These are phyloP conservation scores for Dolichotis patagonum DNA, from an alignment of 2,113 vertebrate species.

Conservation along the genomic window DNA sequence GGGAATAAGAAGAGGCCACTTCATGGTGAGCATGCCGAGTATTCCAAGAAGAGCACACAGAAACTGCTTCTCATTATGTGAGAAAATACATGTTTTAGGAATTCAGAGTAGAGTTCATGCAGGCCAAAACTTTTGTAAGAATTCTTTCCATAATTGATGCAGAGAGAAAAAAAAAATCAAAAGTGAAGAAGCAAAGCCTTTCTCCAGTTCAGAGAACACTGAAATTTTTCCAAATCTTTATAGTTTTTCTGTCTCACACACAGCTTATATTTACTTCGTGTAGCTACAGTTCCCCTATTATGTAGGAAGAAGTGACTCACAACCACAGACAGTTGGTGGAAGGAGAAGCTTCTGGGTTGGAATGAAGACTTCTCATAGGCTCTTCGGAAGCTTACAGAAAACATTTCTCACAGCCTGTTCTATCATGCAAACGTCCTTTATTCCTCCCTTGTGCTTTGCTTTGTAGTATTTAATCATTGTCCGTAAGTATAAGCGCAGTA, in stretches of 20 bases:
- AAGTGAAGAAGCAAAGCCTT: not conserved
- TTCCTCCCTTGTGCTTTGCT: not conserved
- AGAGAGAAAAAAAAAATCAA: not conserved
- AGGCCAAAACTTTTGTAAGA: not conserved
- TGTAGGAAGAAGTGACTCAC: not conserved
- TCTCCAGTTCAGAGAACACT: not conserved
- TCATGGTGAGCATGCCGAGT: accelerated
- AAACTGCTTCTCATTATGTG: not conserved
- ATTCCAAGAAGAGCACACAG: not conserved
- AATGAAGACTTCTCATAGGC: too few species aligned
- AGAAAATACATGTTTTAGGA: not conserved
- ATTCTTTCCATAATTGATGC: not conserved
- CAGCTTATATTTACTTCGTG: not conserved
- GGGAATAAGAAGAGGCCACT: too few species aligned
- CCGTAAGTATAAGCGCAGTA: not conserved
- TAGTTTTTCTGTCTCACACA: not conserved
- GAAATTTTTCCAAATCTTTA: not conserved
- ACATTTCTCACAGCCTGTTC: not conserved
- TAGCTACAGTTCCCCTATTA: not conserved
- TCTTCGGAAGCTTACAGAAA: not conserved
- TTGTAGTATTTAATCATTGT: not conserved
- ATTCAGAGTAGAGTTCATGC: not conserved
- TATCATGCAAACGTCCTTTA: not conserved
- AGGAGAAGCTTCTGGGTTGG: too few species aligned
- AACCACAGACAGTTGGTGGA: too few species aligned